These are phyloP conservation scores for Choristoneura fumiferana DNA, from an alignment of 1,140 invertebrate genomes.

Conservation along the genomic window DNA sequence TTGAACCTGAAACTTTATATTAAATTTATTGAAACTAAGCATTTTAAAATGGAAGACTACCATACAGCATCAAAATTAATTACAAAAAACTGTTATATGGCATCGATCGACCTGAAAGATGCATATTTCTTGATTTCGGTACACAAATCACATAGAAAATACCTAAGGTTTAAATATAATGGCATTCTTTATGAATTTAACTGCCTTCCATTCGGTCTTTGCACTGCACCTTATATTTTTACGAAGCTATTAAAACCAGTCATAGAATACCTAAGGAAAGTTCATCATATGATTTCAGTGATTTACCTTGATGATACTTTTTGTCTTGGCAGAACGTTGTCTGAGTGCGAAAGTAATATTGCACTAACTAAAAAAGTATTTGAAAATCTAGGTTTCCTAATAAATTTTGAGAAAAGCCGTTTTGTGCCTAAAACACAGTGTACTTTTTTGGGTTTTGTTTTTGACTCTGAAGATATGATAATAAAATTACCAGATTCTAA, in stretches of 20 bases:
- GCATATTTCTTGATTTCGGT: conserved; percentile 12
- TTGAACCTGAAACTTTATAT: no score
- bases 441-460: conserved; percentile 1
- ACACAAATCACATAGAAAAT: background rate
- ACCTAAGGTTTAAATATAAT: background rate
- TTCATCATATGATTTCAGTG: background rate
- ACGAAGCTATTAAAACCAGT: conserved; percentile 16
- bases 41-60: conserved; percentile 13
- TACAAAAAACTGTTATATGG: background rate
- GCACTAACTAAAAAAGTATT: background rate
- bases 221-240: conserved; percentile 3
- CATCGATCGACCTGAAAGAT: background rate
- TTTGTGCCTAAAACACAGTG: background rate
- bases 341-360: background rate
- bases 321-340: background rate
- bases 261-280: background rate
- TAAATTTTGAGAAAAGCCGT: background rate
- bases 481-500: conserved; percentile 4
- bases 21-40: no score
- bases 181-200: background rate
- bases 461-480: conserved; percentile 1
- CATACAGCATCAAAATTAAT: conserved; percentile 7
- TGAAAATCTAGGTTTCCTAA: background rate
- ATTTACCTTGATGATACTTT: background rate
- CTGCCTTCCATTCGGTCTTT: background rate